phyloP scores from a whole-genome alignment of 2,113 vertebrate species.

The Noturus placidus region DNA sequence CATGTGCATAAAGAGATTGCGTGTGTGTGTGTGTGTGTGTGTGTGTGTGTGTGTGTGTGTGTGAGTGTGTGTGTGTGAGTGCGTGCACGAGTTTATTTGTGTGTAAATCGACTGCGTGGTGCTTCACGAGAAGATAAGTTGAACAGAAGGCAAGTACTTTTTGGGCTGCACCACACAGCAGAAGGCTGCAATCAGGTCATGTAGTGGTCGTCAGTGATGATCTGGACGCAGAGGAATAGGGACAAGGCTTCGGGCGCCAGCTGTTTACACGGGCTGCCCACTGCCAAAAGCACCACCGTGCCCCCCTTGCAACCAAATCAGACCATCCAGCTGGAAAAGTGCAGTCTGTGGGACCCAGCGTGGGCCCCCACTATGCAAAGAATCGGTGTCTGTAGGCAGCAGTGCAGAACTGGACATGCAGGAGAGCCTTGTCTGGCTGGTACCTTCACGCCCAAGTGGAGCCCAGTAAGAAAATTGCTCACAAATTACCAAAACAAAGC shows the following conservation, averaged over 20 bases:
- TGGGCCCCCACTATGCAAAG: conserved; percentile 53
- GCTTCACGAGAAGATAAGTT: conserved; percentile 25
- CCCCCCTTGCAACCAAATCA: conserved; percentile 53
- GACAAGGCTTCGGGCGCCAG: conserved; percentile 52
- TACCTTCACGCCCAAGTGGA: conserved; percentile 49
- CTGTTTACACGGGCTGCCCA: conserved; percentile 49
- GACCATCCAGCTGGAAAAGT: conserved; percentile 51
- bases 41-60: neutral
- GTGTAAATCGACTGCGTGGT: conserved; percentile 8
- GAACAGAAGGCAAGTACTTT: conserved; percentile 28
- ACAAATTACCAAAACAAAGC: conserved; percentile 57
- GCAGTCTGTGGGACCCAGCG: conserved; percentile 57
- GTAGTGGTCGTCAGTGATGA: conserved; percentile 31
- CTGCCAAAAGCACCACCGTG: conserved; percentile 45
- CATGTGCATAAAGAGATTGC: conserved; percentile 19
- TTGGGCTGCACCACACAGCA: conserved; percentile 19
- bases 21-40: neutral
- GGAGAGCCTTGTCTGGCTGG: conserved; percentile 42
- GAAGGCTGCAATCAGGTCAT: conserved; percentile 26
- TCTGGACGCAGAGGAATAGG: conserved; percentile 50
- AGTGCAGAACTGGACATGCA: conserved; percentile 48
- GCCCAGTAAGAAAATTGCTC: conserved; percentile 49
- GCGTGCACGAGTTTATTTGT: neutral
- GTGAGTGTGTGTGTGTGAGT: too few relatives aligned
- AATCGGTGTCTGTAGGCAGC: conserved; percentile 45